Conservation (phyloP, 2,797 vertebrate genomes). For the Graptemys geographica region DNA sequence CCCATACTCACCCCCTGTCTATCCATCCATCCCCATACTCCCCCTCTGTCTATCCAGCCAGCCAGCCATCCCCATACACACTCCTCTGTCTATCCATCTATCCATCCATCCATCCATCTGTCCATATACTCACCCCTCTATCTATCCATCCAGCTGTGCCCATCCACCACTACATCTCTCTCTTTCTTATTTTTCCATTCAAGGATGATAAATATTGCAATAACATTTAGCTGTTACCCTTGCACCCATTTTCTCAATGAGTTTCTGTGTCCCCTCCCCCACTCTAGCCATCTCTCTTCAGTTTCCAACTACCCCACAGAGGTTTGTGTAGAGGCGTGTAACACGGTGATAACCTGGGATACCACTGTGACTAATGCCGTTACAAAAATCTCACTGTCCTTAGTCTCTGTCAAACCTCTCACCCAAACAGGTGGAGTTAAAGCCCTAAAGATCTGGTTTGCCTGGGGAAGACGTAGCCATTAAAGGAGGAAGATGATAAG, state of each 20-base stretch:
- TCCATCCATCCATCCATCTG: neutral
- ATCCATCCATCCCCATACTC: too few species aligned
- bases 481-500: neutral
- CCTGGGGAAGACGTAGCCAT: neutral
- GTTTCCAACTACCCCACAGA: neutral
- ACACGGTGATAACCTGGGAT: neutral
- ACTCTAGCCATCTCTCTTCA: neutral
- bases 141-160: neutral
- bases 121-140: neutral
- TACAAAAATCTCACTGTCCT: neutral
- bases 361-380: neutral
- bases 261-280: neutral
- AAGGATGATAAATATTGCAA: neutral
- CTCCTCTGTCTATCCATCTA: too few species aligned
- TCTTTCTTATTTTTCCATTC: neutral
- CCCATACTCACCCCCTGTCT: too few species aligned
- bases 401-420: neutral
- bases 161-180: neutral
- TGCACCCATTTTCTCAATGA: neutral
- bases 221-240: neutral
- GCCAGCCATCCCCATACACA: too few species aligned
- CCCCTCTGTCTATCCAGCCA: too few species aligned
- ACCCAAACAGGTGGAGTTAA: rapidly evolving
- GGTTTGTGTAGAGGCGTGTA: neutral
- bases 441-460: too few species aligned